phyloP scores from a whole-genome alignment of 1,140 invertebrate genomes.

The Zophobas atratus region DNA sequence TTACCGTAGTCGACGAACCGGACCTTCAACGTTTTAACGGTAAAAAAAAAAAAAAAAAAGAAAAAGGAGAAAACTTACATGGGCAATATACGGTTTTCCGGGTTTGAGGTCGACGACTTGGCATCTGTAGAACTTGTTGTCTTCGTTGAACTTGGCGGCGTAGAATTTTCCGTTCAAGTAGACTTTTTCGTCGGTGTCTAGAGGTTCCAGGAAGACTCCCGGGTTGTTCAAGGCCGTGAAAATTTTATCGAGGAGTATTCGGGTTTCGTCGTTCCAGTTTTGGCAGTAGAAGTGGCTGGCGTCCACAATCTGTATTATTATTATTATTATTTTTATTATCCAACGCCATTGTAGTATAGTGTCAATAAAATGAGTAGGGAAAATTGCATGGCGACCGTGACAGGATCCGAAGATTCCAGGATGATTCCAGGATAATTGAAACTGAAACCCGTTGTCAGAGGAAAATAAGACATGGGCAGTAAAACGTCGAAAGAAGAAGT shows the following conservation, averaged over 20 bases:
- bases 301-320: conserved; percentile 68
- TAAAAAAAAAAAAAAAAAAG: background rate
- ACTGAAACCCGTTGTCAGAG: too few relatives aligned
- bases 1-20: conserved; percentile 89
- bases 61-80: conserved; percentile 41
- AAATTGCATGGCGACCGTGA: too few relatives aligned
- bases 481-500: too few relatives aligned
- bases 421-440: too few relatives aligned
- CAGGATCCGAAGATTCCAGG: too few relatives aligned
- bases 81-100: conserved; percentile 26
- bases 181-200: conserved; percentile 16
- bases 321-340: too few relatives aligned
- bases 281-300: conserved; percentile 77
- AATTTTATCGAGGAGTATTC: conserved; percentile 58
- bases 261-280: conserved; percentile 67
- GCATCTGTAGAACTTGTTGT: conserved; percentile 67
- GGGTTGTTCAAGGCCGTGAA: conserved; percentile 53
- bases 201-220: conserved; percentile 9
- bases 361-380: too few relatives aligned
- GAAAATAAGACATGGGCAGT: too few relatives aligned
- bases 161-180: conserved; percentile 59
- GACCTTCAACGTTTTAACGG: conserved; percentile 68
- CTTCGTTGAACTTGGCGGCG: conserved; percentile 65
- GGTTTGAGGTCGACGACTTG: conserved; percentile 59
- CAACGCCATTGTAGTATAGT: too few relatives aligned